phyloP scores from a whole-genome alignment of 2,888 invertebrate genomes.

The Melanotus villosus region DNA sequence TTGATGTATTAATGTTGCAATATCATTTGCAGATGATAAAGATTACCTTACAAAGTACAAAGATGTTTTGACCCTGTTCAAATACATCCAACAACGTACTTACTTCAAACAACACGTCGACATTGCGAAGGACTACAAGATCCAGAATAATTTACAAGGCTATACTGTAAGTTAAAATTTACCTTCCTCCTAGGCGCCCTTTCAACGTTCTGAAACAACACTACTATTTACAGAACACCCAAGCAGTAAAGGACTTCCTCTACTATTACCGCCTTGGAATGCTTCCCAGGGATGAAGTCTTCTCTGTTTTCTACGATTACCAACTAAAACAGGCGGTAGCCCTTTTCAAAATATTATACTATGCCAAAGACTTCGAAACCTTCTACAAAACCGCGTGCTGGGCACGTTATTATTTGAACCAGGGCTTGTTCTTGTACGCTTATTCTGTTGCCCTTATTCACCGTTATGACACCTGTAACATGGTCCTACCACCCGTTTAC shows the following conservation, averaged over 20 bases:
- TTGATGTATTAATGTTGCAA: conserved; percentile 60
- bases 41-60: conserved; percentile 52
- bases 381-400: conserved; percentile 80
- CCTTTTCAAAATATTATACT: conserved; percentile 78
- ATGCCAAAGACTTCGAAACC: conserved; percentile 79
- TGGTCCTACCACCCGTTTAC: conserved; percentile 79
- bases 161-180: conserved; percentile 52
- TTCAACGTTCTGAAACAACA: background rate
- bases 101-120: conserved; percentile 70
- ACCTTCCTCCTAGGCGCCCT: too few relatives aligned
- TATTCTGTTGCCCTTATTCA: conserved; percentile 75
- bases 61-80: conserved; percentile 73
- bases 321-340: conserved; percentile 76
- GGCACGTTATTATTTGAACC: conserved; percentile 78
- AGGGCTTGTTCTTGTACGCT: conserved; percentile 78
- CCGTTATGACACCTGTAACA: conserved; percentile 75
- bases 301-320: conserved; percentile 74
- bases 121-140: conserved; percentile 71
- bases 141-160: conserved; percentile 68
- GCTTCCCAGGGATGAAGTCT: conserved; percentile 75
- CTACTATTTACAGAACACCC: conserved; percentile 69
- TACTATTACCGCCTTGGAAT: conserved; percentile 72
- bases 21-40: conserved; percentile 6
- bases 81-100: conserved; percentile 76
- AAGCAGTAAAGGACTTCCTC: conserved; percentile 73